These are phyloP conservation scores for Seriola dumerili DNA, from an alignment of 2,113 vertebrate species.

Conservation along the genomic window DNA sequence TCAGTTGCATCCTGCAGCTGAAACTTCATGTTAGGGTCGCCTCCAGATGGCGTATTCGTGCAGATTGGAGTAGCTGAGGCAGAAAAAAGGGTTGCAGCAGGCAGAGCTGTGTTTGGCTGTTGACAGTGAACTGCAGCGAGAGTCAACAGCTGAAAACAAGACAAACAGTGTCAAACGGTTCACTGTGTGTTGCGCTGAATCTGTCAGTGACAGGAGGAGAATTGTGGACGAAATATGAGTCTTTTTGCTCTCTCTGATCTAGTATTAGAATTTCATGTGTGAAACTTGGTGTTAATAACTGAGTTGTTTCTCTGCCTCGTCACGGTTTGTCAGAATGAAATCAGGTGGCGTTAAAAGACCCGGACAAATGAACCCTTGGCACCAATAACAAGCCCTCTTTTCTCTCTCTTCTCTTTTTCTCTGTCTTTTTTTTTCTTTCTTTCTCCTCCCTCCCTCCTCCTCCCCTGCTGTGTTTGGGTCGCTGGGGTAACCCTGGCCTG, in stretches of 20 bases:
- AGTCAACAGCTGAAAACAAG: conserved; percentile 14
- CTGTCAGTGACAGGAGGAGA: conserved; percentile 5
- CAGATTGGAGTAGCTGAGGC: conserved; percentile 15
- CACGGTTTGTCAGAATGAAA: conserved; percentile 50
- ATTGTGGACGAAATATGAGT: not conserved
- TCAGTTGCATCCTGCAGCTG: conserved; percentile 5
- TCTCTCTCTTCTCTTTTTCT: conserved; percentile 35
- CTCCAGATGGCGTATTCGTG: conserved; percentile 69
- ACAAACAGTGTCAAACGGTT: conserved; percentile 8
- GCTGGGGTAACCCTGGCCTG: conserved; percentile 80
- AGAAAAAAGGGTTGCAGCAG: conserved; percentile 29
- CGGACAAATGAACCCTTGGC: conserved; percentile 66
- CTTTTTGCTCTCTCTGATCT: not conserved
- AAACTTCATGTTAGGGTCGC: not conserved
- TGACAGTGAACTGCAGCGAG: conserved; percentile 23
- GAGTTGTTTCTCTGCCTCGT: conserved; percentile 15
- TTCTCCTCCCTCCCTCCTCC: conserved; percentile 26
- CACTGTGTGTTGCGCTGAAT: not conserved
- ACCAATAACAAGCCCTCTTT: conserved; percentile 60
- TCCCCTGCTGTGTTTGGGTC: conserved; percentile 75
- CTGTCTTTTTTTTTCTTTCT: conserved; percentile 8
- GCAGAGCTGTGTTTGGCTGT: conserved; percentile 11
- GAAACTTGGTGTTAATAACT: not conserved
- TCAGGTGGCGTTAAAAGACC: conserved; percentile 55
- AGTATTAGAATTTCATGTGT: not conserved